phyloP scores from a whole-genome alignment of 2,113 vertebrate species.

The Lasiurus borealis region DNA sequence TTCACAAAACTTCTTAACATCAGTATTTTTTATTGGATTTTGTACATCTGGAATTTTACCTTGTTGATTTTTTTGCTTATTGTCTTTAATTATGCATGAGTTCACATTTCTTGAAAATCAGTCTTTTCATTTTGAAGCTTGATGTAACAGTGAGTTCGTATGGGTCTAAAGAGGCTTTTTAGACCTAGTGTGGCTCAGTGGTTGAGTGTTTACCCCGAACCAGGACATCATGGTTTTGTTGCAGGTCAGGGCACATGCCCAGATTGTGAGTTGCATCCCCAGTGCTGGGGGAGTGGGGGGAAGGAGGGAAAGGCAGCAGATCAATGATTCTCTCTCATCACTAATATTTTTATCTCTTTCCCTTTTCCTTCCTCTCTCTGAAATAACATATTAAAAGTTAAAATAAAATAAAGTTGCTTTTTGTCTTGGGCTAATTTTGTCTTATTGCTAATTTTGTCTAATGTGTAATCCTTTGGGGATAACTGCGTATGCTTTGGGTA shows the following conservation, averaged over 20 bases:
- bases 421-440: not conserved
- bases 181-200: too few species aligned
- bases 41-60: slow-evolving; percentile 4
- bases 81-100: not conserved
- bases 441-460: not conserved
- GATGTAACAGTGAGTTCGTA: not conserved
- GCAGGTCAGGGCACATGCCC: too few species aligned
- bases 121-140: slow-evolving; percentile 14
- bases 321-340: too few species aligned
- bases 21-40: not conserved
- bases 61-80: slow-evolving; percentile 29
- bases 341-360: too few species aligned
- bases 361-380: too few species aligned
- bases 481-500: not conserved
- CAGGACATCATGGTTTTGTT: too few species aligned
- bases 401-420: too few species aligned
- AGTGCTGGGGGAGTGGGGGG: too few species aligned
- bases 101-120: slow-evolving; percentile 38
- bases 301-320: too few species aligned
- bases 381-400: not conserved
- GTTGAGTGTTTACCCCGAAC: too few species aligned
- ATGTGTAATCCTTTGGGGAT: not conserved
- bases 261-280: too few species aligned
- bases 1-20: not conserved
- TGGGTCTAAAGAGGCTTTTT: not conserved